Evolutionary conservation across 2,888 invertebrate species (phyloP), one percentile per base, ranked within the genome.

Genomic region (Entomobrya proxima): DNA sequence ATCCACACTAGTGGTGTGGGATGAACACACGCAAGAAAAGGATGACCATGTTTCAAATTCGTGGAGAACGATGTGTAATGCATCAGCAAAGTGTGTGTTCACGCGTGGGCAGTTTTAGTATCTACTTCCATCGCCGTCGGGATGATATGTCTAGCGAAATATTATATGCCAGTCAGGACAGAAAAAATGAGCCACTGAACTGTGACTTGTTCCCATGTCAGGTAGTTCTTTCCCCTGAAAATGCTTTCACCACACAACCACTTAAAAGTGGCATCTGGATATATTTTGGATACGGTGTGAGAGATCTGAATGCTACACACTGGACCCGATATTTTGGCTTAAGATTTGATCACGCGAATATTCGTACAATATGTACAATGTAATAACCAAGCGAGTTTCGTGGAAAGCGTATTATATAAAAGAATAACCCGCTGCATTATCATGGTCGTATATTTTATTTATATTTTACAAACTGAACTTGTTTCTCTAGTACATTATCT

Each of bases 281-380:
- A n/a, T n/a, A n/a, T n/a, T n/a, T n/a, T n/a, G n/a, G n/a, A n/a
- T n/a, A n/a, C n/a, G n/a, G n/a, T n/a, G n/a, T n/a, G n/a, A n/a
- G n/a, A n/a, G n/a, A n/a, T n/a, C n/a, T n/a, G n/a, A 44, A 11
- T 44, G 44, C 44, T 44, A 44, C 44, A n/a, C 44, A 44, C 44
- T 11, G 44, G 44, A 55, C 13, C 9, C 9, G 18, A 18, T 7
- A n/a, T n/a, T n/a, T n/a, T 21, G 18, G 61, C n/a, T 83, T 76
- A 83, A 58, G 74, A 82, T 64, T 82, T 9, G 76, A 69, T 76
- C 83, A 83, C 83, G 83, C 83, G 35, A 83, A 83, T n/a, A n/a
- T 47, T 82, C 15, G 18, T 32, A 67, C 74, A 81, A 44, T 0
- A 50, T 67, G 13, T 27, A 40, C 40, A 55, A 3, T 21, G 13